Conservation (phyloP, 2,888 invertebrate genomes). For the Miltochrista miniata region DNA sequence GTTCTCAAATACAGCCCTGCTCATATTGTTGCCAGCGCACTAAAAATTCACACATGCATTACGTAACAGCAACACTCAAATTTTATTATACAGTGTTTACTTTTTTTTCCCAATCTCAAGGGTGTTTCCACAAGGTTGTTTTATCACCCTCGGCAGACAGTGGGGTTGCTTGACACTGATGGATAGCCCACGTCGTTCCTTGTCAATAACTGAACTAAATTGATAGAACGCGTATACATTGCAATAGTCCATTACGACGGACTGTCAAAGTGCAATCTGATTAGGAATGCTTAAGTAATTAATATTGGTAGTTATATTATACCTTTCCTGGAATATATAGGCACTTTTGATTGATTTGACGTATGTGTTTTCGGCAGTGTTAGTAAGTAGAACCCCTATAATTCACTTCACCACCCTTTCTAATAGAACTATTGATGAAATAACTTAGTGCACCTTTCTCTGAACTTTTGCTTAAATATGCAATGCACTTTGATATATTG, state of each 20-base stretch:
- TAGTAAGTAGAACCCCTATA: too few species aligned
- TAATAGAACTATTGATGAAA: too few species aligned
- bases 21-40: too few species aligned
- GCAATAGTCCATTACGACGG: conserved; percentile 8
- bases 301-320: not conserved
- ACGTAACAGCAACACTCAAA: conserved; percentile 2
- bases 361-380: too few species aligned
- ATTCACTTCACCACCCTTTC: too few species aligned
- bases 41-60: conserved; percentile 7
- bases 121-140: conserved; percentile 32
- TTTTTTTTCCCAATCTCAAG: conserved; percentile 18
- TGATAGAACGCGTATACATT: conserved; percentile 66
- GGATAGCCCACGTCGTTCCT: conserved; percentile 58
- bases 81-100: conserved; percentile 9
- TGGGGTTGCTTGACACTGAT: conserved; percentile 56
- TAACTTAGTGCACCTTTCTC: too few species aligned
- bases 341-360: too few species aligned
- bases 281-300: conserved; percentile 16
- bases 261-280: conserved; percentile 14
- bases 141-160: conserved; percentile 34
- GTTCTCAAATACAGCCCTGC: too few species aligned
- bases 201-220: conserved; percentile 70
- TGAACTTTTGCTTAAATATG: too few species aligned
- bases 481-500: too few species aligned
- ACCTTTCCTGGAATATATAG: too few species aligned